These are phyloP conservation scores for Sphaeridia pumilis DNA, from an alignment of 2,888 invertebrate genomes.

Conservation along the genomic window DNA sequence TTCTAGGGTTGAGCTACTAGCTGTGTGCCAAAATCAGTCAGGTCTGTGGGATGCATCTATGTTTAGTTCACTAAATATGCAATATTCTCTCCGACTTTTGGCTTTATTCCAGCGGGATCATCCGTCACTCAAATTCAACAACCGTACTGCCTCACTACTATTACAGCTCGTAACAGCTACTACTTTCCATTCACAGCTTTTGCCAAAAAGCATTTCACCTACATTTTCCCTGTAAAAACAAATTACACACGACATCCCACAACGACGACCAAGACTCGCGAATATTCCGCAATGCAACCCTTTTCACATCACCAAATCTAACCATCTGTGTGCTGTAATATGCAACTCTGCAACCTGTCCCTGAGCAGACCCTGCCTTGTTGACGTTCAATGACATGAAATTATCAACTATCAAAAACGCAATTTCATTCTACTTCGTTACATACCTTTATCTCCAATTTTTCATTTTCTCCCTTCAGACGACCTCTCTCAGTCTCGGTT, in stretches of 20 bases:
- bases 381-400: no score
- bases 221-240: no score
- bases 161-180: slow-evolving; percentile 1
- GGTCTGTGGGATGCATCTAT: slow-evolving; percentile 2
- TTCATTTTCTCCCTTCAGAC: slow-evolving; percentile 76
- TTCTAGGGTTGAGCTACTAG: slow-evolving; percentile 24
- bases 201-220: slow-evolving; percentile 13
- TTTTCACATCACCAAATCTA: no score
- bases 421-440: no score
- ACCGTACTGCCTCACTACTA: slow-evolving; percentile 3
- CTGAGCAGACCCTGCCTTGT: no score
- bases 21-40: slow-evolving; percentile 13
- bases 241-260: no score
- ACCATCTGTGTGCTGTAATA: no score
- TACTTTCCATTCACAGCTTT: neutral
- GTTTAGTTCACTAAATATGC: slow-evolving; percentile 3
- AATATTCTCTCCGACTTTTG: slow-evolving; percentile 11
- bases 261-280: no score
- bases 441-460: slow-evolving; percentile 83
- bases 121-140: slow-evolving; percentile 17
- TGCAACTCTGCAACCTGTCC: no score
- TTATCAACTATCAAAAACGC: no score
- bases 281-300: no score
- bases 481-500: slow-evolving; percentile 70
- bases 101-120: slow-evolving; percentile 11